phyloP scores from a whole-genome alignment of 2,797 vertebrate genomes.

The Sebastes dallii region DNA sequence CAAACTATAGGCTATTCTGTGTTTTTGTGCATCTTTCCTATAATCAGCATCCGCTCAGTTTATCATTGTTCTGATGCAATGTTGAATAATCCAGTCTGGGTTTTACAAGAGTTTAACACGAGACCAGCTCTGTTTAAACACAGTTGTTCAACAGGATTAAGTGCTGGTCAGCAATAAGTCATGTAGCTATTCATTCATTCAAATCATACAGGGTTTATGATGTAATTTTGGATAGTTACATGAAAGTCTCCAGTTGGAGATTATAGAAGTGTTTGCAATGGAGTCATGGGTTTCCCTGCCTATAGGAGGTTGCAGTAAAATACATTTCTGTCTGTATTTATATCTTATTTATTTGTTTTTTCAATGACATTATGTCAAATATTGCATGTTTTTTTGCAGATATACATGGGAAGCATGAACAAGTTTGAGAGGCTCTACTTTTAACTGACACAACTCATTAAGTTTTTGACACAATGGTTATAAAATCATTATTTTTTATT shows the following conservation, averaged over 20 bases:
- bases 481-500: not conserved
- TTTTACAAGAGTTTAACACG: conserved; percentile 6
- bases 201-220: not conserved
- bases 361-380: not conserved
- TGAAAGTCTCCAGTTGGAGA: not conserved
- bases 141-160: not conserved
- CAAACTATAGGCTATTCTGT: not conserved
- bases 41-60: not conserved
- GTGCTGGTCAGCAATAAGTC: not conserved
- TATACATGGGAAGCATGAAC: not conserved
- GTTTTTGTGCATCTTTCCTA: not conserved
- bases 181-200: not conserved
- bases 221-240: not conserved
- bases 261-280: not conserved
- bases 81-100: not conserved
- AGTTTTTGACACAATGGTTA: not conserved
- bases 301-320: not conserved
- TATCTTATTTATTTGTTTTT: not conserved
- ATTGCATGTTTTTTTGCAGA: not conserved
- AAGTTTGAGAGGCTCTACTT: not conserved
- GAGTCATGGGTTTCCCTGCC: not conserved
- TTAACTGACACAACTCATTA: not conserved
- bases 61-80: not conserved
- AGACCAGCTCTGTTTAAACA: not conserved
- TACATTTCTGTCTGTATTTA: not conserved